Percentiles rank a stretch among this genome's conserved stretches.
phyloP scores from a whole-genome alignment of 2,888 invertebrate species.

The Laspeyria flexula region DNA sequence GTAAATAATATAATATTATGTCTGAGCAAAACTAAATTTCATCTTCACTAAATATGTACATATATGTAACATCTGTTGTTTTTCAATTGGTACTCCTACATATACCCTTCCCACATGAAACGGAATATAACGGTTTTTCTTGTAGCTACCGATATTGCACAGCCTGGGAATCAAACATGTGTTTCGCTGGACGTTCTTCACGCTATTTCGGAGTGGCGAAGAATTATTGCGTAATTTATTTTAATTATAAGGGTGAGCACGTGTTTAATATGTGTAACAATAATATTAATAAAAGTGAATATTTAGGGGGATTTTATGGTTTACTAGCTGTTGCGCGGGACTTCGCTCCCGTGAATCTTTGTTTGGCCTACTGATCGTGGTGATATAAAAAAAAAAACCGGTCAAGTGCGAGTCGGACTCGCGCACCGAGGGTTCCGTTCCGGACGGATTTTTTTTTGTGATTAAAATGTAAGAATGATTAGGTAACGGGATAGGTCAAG shows the following conservation, averaged over 20 bases:
- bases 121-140: slow-evolving; percentile 31
- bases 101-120: slow-evolving; percentile 11
- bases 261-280: neutral
- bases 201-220: slow-evolving; percentile 14
- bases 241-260: slow-evolving; percentile 5
- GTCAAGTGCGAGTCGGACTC: no score
- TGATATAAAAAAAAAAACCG: no score
- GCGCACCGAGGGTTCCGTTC: no score
- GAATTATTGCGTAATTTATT: slow-evolving; percentile 11
- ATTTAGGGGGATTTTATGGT: no score
- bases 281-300: neutral
- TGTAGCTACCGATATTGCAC: slow-evolving; percentile 21
- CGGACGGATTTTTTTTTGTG: no score
- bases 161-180: slow-evolving; percentile 25
- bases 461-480: no score
- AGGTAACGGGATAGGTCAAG: no score
- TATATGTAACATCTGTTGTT: slow-evolving; percentile 8
- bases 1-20: no score
- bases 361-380: no score
- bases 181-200: slow-evolving; percentile 15
- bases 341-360: no score
- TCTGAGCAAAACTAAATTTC: slow-evolving; percentile 2
- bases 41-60: slow-evolving; percentile 8
- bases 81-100: slow-evolving; percentile 1
- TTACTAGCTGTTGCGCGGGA: no score